Conservation (phyloP, 1,140 invertebrate species). For the Ctenoplectra terminalis region DNA sequence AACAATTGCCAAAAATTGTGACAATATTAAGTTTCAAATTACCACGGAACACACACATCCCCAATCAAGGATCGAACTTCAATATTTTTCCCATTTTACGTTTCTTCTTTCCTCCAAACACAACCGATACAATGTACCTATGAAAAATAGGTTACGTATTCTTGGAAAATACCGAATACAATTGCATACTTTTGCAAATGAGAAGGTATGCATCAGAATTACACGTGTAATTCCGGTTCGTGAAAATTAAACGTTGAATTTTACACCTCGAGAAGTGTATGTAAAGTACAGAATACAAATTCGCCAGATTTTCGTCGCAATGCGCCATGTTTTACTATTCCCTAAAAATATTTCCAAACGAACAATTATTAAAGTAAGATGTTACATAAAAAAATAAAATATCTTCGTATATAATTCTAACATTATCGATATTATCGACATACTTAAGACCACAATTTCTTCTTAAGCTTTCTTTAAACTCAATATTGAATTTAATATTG, state of each 20-base stretch:
- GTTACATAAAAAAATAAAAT: neutral
- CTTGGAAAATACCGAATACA: no score
- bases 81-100: neutral
- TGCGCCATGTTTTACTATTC: neutral
- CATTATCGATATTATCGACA: neutral
- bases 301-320: neutral
- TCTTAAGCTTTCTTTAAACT: neutral
- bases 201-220: neutral
- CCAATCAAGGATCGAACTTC: neutral
- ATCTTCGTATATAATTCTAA: no score
- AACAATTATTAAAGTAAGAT: neutral
- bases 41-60: neutral
- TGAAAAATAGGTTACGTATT: no score
- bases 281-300: neutral
- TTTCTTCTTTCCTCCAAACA: no score
- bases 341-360: neutral
- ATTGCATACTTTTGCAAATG: neutral
- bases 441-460: neutral
- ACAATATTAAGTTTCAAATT: neutral
- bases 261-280: no score
- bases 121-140: neutral
- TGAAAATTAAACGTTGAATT: neutral
- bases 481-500: no score
- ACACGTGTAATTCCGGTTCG: neutral
- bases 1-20: neutral